Evolutionary conservation across 2,113 vertebrate species (phyloP).

Genomic region (Limnothrissa miodon): DNA sequence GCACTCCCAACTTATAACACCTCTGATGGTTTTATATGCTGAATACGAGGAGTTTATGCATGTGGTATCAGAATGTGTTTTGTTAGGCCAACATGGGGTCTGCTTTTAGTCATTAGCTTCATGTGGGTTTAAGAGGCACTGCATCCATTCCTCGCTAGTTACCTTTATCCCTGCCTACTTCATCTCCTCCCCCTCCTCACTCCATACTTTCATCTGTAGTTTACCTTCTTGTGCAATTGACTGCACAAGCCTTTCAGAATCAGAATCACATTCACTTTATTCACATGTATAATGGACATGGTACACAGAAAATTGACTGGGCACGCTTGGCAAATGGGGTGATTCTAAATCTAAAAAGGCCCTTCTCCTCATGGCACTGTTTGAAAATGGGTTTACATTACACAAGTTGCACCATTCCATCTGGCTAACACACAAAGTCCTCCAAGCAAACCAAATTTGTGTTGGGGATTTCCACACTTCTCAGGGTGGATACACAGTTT

Average conservation of each 20-base stretch:
- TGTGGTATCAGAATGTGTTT: background rate
- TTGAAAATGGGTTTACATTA: background rate
- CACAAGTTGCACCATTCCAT: background rate
- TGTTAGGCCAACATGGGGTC: background rate
- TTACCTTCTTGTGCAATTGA: too few species aligned
- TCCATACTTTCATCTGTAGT: background rate
- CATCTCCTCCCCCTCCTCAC: background rate
- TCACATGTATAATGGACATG: too few species aligned
- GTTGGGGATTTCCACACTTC: background rate
- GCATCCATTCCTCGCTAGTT: background rate
- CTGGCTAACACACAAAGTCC: background rate
- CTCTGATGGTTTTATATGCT: conserved; percentile 29
- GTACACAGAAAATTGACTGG: too few species aligned
- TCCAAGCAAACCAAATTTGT: background rate
- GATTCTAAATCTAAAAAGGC: too few species aligned
- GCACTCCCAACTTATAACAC: conserved; percentile 13
- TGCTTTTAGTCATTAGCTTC: background rate
- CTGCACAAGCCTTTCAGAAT: too few species aligned
- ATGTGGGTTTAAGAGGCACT: background rate
- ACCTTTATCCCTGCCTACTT: background rate
- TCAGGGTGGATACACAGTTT: background rate
- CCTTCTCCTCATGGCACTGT: background rate
- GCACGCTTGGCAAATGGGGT: too few species aligned
- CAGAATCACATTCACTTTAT: too few species aligned
- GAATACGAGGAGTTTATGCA: background rate